Evolutionary conservation across 1,140 invertebrate species (phyloP).

Genomic region (Steinernema khuongi): DNA sequence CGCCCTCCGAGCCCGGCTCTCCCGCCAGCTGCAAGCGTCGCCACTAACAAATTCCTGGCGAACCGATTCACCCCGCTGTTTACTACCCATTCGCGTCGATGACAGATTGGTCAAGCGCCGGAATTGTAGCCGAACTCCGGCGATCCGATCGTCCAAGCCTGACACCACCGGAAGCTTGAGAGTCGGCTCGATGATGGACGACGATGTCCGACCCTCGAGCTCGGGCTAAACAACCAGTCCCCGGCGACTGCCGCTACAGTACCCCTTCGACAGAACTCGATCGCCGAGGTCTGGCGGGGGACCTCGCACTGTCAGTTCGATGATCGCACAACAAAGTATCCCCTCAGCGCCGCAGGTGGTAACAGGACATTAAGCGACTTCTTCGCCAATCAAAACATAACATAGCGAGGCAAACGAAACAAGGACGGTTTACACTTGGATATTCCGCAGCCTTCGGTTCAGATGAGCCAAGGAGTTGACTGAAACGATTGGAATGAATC

Average conservation of each 20-base stretch:
- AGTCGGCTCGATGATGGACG: not conserved
- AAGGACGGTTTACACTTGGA: too few species aligned
- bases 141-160: too few species aligned
- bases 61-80: slow-evolving; percentile 1
- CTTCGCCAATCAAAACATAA: too few species aligned
- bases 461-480: not conserved
- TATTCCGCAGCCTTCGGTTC: not conserved
- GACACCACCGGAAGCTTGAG: not conserved
- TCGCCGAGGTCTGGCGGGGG: not conserved
- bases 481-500: not conserved
- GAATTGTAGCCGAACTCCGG: not conserved
- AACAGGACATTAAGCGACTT: not conserved
- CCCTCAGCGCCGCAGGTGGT: not conserved
- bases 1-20: not conserved
- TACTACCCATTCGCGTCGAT: slow-evolving; percentile 7
- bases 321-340: not conserved
- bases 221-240: not conserved
- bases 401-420: too few species aligned
- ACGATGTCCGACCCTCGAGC: slow-evolving; percentile 7
- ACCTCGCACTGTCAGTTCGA: slow-evolving; percentile 1
- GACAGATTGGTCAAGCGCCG: slow-evolving; percentile 1
- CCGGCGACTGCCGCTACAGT: not conserved
- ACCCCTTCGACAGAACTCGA: not conserved
- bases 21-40: not conserved
- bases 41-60: not conserved